Conservation (phyloP, 2,888 invertebrate species). For the Tanaodytes sp. region DNA sequence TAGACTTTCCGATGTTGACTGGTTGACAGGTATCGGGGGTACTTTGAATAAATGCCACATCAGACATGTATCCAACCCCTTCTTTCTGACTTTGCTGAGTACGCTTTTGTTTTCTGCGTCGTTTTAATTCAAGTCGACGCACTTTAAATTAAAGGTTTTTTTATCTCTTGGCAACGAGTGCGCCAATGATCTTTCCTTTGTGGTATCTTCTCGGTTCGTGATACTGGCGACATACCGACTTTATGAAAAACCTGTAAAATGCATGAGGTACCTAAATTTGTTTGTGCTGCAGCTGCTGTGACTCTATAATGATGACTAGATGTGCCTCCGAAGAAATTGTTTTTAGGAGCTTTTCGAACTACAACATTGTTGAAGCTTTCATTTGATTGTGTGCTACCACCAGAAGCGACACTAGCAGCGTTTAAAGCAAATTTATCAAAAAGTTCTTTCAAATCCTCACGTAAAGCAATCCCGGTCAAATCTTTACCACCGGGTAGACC, state of each 20-base stretch:
- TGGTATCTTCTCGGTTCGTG: neutral
- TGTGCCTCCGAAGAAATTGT: conserved; percentile 22
- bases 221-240: neutral
- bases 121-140: conserved; percentile 14
- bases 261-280: conserved; percentile 6
- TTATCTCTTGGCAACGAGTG: neutral
- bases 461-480: conserved; percentile 20
- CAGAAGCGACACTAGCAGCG: conserved; percentile 15
- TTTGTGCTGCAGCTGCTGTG: conserved; percentile 19
- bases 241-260: neutral
- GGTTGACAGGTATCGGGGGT: neutral
- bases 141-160: neutral
- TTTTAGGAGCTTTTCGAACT: conserved; percentile 40
- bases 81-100: conserved; percentile 14
- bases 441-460: conserved; percentile 20
- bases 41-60: conserved; percentile 25
- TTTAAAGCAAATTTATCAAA: conserved; percentile 43
- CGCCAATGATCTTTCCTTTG: conserved; percentile 3
- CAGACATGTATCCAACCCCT: conserved; percentile 28
- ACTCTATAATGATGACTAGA: conserved; percentile 13
- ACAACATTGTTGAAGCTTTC: conserved; percentile 41
- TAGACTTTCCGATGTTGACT: neutral
- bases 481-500: conserved; percentile 18
- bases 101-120: conserved; percentile 20
- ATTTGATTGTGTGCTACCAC: conserved; percentile 34